Base-by-base conservation (phyloP, 1,140 invertebrate genomes). In the Hirudo medicinalis region DNA sequence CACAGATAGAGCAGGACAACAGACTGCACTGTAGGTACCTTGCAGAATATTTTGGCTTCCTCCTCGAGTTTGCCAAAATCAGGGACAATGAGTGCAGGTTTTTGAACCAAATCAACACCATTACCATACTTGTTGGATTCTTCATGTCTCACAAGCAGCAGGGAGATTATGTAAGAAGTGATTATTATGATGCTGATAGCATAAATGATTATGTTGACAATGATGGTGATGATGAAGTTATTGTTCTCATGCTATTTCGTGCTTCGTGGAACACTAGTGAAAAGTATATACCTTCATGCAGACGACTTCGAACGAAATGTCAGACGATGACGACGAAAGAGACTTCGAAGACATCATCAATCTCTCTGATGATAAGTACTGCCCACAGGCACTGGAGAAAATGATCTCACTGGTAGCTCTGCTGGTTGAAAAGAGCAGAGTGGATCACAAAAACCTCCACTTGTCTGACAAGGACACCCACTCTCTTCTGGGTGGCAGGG, bases 1-100 rank as follows among this genome's bases (percentile, higher is more conserved):
- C 22, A 60, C 76, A 89, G 85, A 88, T 94, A 87, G 91, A 94
- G 77, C 90, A 90, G 79, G 89, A 89, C 49, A 91, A 91, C 9
- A 72, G 78, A n/a, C 80, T 79, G n/a, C 78, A 78, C 76, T 80
- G 80, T 73, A 81, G 81, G 74, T 90, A 94, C 80, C 83, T 96
- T 57, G 91, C 90, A 5, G 93, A 95, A 78, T 95, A 93, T 78
- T 95, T 95, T 81, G 88, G 88, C 19, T 88, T 95, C 77, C 82
- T 96, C 69, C 89, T 91, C 77, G 92, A 95, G 80, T 95, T 94
- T 80, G 91, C 91, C 75, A 91, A 92, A 79, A 91, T 94, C 89
- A 92, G 92, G 0, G 91, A 94, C 72, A 91, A 93, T 75, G 92
- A 96, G 79, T 89, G 89, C 29, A 85, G 89, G 77, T 94, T 94